Percentiles rank a stretch among this genome's conserved stretches.
Evolutionary conservation across 2,797 vertebrate species (phyloP).

Genomic region (Phylloscopus collybita): DNA sequence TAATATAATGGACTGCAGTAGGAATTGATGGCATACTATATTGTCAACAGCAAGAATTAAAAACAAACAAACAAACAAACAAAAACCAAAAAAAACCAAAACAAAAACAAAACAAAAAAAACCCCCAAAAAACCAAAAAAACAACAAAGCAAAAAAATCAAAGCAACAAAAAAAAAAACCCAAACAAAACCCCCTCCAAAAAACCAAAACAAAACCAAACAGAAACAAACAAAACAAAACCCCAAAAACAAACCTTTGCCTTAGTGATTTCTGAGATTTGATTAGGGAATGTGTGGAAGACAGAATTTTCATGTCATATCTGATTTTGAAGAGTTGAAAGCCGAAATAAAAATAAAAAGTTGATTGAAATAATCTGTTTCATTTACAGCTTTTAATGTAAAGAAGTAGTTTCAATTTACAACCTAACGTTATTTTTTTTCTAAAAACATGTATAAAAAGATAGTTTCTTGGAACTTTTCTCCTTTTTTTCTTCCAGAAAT

Average conservation of each 20-base stretch:
- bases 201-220: too few species aligned
- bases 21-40: neutral
- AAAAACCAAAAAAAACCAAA: too few species aligned
- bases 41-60: neutral
- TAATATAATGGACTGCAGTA: neutral
- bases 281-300: neutral
- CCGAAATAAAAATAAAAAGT: neutral
- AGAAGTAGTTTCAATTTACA: neutral
- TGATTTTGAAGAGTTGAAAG: neutral
- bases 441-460: neutral
- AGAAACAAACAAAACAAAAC: too few species aligned
- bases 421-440: neutral
- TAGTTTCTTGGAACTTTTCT: neutral
- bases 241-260: neutral
- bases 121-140: too few species aligned
- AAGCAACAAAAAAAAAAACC: too few species aligned
- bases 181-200: too few species aligned
- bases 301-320: neutral
- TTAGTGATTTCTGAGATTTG: neutral
- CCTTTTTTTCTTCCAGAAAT: neutral
- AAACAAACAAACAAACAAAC: too few species aligned
- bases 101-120: too few species aligned
- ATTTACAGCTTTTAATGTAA: neutral
- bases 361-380: neutral
- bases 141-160: too few species aligned